Percentiles rank a stretch among this genome's conserved stretches.
These are phyloP conservation scores for Actinia tenebrosa DNA, from an alignment of 64 coral and sea anemone genomes.

Conservation along the genomic window DNA sequence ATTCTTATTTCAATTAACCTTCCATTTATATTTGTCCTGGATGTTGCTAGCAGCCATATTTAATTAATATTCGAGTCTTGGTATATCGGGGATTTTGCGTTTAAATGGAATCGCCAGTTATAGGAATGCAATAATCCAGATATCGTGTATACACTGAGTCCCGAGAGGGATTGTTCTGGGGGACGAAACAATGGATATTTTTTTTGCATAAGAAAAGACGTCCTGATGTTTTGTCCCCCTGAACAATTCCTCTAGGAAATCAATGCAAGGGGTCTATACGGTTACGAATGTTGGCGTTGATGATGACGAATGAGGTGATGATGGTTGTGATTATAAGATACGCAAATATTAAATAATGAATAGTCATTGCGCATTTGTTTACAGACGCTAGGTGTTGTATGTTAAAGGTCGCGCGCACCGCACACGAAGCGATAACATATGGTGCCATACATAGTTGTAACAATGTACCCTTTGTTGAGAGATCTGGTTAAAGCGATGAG, in stretches of 20 bases:
- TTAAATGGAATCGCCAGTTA: background rate
- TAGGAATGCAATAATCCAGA: background rate
- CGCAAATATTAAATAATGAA: background rate
- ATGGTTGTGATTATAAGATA: background rate
- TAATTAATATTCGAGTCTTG: background rate
- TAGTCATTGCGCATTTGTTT: background rate
- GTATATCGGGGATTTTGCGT: background rate
- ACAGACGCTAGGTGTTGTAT: background rate
- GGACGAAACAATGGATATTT: too few relatives aligned
- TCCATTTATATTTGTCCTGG: background rate
- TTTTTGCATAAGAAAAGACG: too few relatives aligned
- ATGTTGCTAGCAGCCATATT: too few relatives aligned
- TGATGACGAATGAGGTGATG: background rate
- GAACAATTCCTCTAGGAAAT: too few relatives aligned
- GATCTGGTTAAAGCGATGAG: background rate
- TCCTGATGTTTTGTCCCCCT: too few relatives aligned
- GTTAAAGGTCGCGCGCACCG: constrained; percentile 10
- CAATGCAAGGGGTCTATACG: background rate
- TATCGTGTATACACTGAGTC: too few relatives aligned
- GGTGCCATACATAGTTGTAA: background rate
- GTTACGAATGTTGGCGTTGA: background rate
- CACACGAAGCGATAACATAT: background rate
- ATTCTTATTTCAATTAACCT: background rate
- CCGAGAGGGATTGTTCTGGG: too few relatives aligned
- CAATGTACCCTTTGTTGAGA: background rate